Base-by-base conservation (phyloP, 2,113 vertebrate species). In the Microtus oregoni region DNA sequence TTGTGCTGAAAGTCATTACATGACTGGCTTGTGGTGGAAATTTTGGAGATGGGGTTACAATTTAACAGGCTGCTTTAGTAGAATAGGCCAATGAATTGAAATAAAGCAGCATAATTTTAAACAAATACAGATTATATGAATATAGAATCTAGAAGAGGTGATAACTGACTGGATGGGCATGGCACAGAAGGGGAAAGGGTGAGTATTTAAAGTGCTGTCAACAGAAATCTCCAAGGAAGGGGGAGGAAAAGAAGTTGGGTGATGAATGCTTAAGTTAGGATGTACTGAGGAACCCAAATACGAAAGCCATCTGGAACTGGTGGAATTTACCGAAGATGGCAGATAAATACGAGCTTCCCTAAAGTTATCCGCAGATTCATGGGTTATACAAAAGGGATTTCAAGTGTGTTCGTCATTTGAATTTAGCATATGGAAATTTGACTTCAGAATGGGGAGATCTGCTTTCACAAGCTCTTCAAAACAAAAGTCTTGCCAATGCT, bases 391-490 rank as follows among this genome's bases (percentile, higher is more conserved):
- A 94, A 93, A 83, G 10, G 20, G 75, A 91, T 89, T 94, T 89
- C 15, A 85, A 91, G 24, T 58, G n/a, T 86, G 41, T 65, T 93
- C 55, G 88, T 93, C 30, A 78, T 86, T 94, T 88, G n/a, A 85
- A 97, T 88, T 95, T 72, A 92, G 70, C 88, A 92, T 94, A 76
- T 92, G 73, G 32, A 97, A 85, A 77, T 92, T 47, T 86, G 73
- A 88, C 85, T 94, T 73, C 38, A 90, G 81, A 92, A 88, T 26
- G 77, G 77, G 94, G 77, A 67, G 50, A 55, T 91, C 89, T 91
- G 12, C 89, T 96, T 94, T 93, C 65, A 61, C 63, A 94, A 95
- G 2, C 50, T 92, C 86, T 96, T 95, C 75, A 93, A 92, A 96
- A 94, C 79, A 96, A 90, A 97, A 94, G 32, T 20, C 19, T 91